A percentile compares a stretch with the other conserved stretches of the same genome.
phyloP scores from a whole-genome alignment of 2,797 vertebrate genomes.

The Xenops minutus region DNA sequence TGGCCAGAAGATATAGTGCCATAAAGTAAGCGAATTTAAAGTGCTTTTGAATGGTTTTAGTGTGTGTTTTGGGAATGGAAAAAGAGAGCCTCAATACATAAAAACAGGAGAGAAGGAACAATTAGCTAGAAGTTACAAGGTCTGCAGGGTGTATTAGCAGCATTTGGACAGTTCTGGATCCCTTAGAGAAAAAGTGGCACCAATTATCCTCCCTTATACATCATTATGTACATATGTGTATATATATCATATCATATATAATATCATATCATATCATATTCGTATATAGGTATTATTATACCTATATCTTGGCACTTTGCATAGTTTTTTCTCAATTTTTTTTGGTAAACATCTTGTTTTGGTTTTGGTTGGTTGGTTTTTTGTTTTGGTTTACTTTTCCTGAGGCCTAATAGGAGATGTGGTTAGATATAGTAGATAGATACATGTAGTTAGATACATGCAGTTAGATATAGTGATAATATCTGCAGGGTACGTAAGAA shows the following conservation, averaged over 20 bases:
- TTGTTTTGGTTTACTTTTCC: neutral
- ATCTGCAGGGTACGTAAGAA: neutral
- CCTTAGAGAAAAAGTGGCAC: neutral
- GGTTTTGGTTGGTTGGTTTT: neutral
- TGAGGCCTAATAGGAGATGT: neutral
- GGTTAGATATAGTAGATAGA: neutral
- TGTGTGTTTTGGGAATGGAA: neutral
- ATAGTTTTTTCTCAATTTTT: accelerated
- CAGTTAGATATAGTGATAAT: neutral
- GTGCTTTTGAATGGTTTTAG: neutral
- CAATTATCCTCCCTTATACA: neutral
- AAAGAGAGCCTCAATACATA: neutral
- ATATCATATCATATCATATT: too few relatives aligned
- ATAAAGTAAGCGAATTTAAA: neutral
- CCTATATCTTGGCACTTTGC: neutral
- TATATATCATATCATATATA: too few relatives aligned
- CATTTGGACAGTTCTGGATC: neutral
- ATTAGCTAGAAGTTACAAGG: neutral
- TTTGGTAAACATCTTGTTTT: neutral
- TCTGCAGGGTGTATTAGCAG: neutral
- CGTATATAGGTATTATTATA: too few relatives aligned
- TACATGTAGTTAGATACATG: neutral
- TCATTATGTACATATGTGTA: too few relatives aligned
- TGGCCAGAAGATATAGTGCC: neutral
- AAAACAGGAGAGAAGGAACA: neutral